These are phyloP conservation scores for Pachycephus smyrnensis DNA, from an alignment of 2,888 invertebrate genomes.

Conservation along the genomic window DNA sequence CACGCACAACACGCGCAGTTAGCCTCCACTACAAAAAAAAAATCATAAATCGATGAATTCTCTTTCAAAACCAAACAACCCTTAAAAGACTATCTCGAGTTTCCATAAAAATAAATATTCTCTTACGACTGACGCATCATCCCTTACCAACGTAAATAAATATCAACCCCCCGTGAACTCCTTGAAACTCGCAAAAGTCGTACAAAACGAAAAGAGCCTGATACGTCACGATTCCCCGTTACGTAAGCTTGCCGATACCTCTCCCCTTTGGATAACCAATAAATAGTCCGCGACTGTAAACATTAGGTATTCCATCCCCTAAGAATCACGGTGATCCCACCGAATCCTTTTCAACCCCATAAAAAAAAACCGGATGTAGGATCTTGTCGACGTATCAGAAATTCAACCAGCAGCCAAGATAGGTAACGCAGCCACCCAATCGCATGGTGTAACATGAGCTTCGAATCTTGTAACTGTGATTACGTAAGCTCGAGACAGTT, in stretches of 20 bases:
- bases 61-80: neutral
- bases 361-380: neutral
- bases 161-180: neutral
- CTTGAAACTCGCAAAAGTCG: neutral
- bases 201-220: neutral
- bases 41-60: neutral
- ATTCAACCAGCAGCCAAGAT: neutral
- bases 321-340: neutral
- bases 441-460: neutral
- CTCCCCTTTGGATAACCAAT: neutral
- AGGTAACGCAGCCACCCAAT: neutral
- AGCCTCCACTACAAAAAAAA: neutral
- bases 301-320: neutral
- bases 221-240: neutral
- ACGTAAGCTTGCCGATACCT: neutral
- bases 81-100: neutral
- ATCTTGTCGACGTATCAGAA: neutral
- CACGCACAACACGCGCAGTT: neutral
- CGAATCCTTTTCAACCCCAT: neutral
- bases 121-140: neutral
- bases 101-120: neutral
- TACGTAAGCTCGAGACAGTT: neutral
- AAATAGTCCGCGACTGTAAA: neutral
- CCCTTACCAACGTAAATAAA: neutral
- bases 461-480: neutral